Evolutionary conservation across 2,113 vertebrate species (phyloP), one percentile per base, ranked within the genome.

Genomic region (Myiozetetes cayanensis): DNA sequence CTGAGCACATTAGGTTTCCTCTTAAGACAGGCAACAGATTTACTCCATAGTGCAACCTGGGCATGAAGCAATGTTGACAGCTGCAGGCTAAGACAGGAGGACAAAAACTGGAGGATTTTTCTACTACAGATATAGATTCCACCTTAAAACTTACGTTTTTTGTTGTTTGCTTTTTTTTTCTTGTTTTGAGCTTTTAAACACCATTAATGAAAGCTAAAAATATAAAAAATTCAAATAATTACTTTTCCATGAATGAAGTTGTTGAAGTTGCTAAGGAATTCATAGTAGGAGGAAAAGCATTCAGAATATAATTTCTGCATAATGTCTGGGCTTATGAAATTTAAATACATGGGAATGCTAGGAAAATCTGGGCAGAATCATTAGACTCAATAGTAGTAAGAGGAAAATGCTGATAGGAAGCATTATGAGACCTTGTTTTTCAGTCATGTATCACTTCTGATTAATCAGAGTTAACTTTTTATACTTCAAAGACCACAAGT

Each of bases 141-240:
- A 21, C 67, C 55, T 30, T 76, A 62, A 85, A 71, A 33, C 15
- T 66, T 77, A 39, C 73, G 37, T 37, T 37, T 37, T 37, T 37
- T 37, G 37, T 37, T 37, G 37, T 37, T 8, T 37, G 37, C 10
- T 37, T 37, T 37, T 37, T 85, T 68, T 82, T 44, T 41, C 47
- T 68, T 25, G 52, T 71, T 63, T 49, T 10, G 22, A 80, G 22
- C 63, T 95, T 85, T 50, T 88, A 44, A 90, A 65, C 15, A 43
- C 52, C 55, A 65, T 65, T 66, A 93, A 47, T 55, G 59, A 89
- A 95, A 81, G 56, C 47, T 81, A 88, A 91, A 96, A 96, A 68
- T 84, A 78, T 9, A 63, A 14, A 76, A 55, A 68, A 89, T 86
- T 93, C 56, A 86, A 96, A 88, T 52, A 86, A 88, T 63, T 87